These are phyloP conservation scores for Adoxophyes honmai DNA, from an alignment of 1,140 invertebrate genomes.

Conservation along the genomic window DNA sequence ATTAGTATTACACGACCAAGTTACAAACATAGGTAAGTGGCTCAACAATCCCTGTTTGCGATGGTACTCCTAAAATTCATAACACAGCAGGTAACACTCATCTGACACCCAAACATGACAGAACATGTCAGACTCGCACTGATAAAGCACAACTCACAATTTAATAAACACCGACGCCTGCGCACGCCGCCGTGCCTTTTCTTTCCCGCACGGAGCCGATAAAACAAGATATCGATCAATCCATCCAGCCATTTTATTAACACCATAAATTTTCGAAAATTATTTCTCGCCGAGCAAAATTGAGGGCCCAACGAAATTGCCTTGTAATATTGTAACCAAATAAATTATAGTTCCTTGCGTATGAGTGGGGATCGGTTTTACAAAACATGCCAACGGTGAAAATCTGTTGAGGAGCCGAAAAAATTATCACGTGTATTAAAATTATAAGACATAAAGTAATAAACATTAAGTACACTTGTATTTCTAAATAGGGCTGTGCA, in stretches of 20 bases:
- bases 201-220: conserved; percentile 4
- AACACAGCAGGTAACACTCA: too few relatives aligned
- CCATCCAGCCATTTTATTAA: conserved; percentile 43
- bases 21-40: too few relatives aligned
- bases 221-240: conserved; percentile 48
- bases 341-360: conserved; percentile 37
- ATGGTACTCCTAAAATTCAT: too few relatives aligned
- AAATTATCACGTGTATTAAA: too few relatives aligned
- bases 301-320: conserved; percentile 36
- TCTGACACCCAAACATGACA: neutral
- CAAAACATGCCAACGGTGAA: too few relatives aligned
- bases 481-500: too few relatives aligned
- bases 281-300: conserved; percentile 38
- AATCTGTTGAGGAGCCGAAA: too few relatives aligned
- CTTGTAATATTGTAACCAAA: conserved; percentile 39
- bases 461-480: too few relatives aligned
- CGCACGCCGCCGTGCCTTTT: neutral
- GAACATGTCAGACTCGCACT: neutral
- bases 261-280: conserved; percentile 46
- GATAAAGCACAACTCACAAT: conserved; percentile 9
- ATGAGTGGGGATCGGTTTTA: too few relatives aligned
- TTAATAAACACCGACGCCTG: neutral
- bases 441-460: too few relatives aligned
- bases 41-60: too few relatives aligned
- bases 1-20: too few relatives aligned